Percentiles rank a stretch among this genome's conserved stretches.
Evolutionary conservation across 2,888 invertebrate genomes (phyloP).

Genomic region (Spodoptera littoralis): DNA sequence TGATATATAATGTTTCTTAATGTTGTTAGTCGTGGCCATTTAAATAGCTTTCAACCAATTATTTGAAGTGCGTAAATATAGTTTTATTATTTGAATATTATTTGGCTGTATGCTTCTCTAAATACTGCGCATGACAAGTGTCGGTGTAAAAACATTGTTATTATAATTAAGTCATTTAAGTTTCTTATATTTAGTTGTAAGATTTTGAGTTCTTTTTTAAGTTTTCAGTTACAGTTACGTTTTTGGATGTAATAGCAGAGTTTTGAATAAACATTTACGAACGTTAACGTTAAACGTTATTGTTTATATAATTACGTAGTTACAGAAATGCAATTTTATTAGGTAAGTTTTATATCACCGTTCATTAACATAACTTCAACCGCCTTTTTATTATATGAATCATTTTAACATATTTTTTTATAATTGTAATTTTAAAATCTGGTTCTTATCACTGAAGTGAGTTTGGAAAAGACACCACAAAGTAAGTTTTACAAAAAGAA

Average conservation of each 20-base stretch:
- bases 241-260: slow-evolving; percentile 18
- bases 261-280: slow-evolving; percentile 6
- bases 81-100: slow-evolving; percentile 22
- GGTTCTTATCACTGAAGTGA: not conserved
- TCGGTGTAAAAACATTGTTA: slow-evolving; percentile 38
- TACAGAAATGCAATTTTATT: slow-evolving; percentile 3
- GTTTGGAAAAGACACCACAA: slow-evolving; percentile 21
- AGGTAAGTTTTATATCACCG: not conserved
- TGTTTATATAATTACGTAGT: not conserved
- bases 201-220: slow-evolving; percentile 30
- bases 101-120: slow-evolving; percentile 23
- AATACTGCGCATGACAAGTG: slow-evolving; percentile 35
- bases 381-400: too few species aligned
- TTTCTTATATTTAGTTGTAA: slow-evolving; percentile 37
- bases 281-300: slow-evolving; percentile 13
- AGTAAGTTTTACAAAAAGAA: not conserved
- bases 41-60: slow-evolving; percentile 35
- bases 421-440: too few species aligned
- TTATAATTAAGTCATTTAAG: slow-evolving; percentile 34
- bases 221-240: slow-evolving; percentile 34
- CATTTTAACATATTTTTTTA: too few species aligned
- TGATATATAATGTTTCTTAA: slow-evolving; percentile 25
- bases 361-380: too few species aligned
- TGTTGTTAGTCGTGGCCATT: slow-evolving; percentile 40
- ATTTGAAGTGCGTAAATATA: slow-evolving; percentile 7